These are phyloP conservation scores for Psophia crepitans DNA, from an alignment of 2,113 vertebrate genomes.

Conservation along the genomic window DNA sequence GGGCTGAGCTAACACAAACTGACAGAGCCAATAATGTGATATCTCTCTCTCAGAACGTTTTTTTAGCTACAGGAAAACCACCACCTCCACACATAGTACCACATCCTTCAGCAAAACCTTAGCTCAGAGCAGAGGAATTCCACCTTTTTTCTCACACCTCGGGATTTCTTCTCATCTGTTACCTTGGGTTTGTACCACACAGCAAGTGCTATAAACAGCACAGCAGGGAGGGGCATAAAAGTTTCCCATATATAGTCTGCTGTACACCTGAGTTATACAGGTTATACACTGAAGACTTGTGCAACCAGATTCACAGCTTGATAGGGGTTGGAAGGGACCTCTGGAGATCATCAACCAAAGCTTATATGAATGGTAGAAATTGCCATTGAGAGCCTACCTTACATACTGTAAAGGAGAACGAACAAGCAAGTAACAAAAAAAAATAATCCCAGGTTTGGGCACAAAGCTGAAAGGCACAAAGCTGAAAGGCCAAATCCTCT, in stretches of 20 bases:
- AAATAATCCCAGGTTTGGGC: background rate
- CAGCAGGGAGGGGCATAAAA: background rate
- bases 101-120: background rate
- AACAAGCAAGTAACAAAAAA: background rate
- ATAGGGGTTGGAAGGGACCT: too few relatives aligned
- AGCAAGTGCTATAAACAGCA: background rate
- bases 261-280: background rate
- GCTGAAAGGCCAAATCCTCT: background rate
- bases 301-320: too few relatives aligned
- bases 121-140: background rate
- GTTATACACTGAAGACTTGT: background rate
- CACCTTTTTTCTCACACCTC: background rate
- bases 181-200: background rate
- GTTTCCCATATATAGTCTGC: background rate
- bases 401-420: background rate
- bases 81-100: background rate
- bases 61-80: background rate
- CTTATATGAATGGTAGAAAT: background rate
- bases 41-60: background rate
- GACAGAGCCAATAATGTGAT: background rate
- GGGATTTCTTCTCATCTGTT: background rate
- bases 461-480: background rate
- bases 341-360: too few relatives aligned
- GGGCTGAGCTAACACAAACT: background rate
- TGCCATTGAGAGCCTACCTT: background rate